Conservation (phyloP, 2,888 invertebrate genomes). For the Fabriciana adippe region DNA sequence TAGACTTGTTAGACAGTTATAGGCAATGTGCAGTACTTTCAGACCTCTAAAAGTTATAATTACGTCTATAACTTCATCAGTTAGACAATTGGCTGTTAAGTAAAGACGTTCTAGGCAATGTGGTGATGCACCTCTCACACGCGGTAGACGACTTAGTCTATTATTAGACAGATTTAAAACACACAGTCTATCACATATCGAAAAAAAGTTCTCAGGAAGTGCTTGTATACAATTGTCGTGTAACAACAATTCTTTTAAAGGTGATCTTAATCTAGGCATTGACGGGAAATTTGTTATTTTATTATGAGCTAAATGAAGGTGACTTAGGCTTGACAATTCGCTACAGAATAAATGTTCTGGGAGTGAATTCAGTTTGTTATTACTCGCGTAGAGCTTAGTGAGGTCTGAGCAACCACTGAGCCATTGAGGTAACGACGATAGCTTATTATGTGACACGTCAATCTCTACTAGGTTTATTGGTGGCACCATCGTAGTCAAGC, state of each 20-base stretch:
- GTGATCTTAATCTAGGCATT: constrained; percentile 84
- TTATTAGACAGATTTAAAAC: constrained; percentile 91
- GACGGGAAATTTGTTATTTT: constrained; percentile 88
- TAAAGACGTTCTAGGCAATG: constrained; percentile 85
- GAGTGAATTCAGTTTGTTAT: constrained; percentile 86
- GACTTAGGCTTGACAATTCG: constrained; percentile 87
- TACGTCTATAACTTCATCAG: constrained; percentile 86
- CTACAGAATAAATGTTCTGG: constrained; percentile 89
- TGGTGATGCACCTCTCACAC: constrained; percentile 83
- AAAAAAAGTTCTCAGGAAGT: constrained; percentile 89
- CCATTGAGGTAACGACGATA: constrained; percentile 89
- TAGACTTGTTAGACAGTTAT: constrained; percentile 88
- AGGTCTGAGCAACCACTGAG: constrained; percentile 87
- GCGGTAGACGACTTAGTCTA: constrained; percentile 86
- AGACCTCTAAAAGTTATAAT: constrained; percentile 85
- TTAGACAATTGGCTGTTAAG: constrained; percentile 89
- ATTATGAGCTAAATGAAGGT: constrained; percentile 89
- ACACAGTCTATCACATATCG: constrained; percentile 84
- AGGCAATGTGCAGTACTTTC: constrained; percentile 88
- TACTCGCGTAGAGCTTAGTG: constrained; percentile 87
- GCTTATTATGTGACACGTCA: constrained; percentile 89
- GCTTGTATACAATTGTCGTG: constrained; percentile 90
- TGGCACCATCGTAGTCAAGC: constrained; percentile 85
- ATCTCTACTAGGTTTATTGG: constrained; percentile 88
- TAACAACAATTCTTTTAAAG: constrained; percentile 86